These are phyloP conservation scores for Volucella bombylans DNA, from an alignment of 2,888 invertebrate species.

Conservation along the genomic window DNA sequence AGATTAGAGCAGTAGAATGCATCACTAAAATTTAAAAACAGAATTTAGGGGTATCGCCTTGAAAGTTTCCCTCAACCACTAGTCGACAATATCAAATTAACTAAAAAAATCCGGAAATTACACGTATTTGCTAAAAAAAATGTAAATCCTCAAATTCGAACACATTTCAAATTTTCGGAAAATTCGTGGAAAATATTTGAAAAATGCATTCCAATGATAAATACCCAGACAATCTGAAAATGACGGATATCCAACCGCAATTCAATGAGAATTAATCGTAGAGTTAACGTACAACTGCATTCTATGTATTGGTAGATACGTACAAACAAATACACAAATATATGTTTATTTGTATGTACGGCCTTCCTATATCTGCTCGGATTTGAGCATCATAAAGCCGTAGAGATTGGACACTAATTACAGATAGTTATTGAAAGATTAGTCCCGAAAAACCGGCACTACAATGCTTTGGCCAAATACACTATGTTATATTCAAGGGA, in stretches of 20 bases:
- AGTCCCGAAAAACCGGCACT: constrained; percentile 44
- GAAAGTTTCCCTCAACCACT: too few species aligned
- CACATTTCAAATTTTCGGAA: neutral
- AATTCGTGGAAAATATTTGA: constrained; percentile 2
- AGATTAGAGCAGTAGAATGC: too few species aligned
- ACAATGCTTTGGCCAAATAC: constrained; percentile 5
- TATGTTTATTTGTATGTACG: too few species aligned
- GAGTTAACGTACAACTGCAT: constrained; percentile 62
- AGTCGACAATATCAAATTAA: too few species aligned
- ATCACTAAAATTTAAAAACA: too few species aligned
- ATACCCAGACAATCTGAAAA: neutral
- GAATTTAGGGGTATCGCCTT: too few species aligned
- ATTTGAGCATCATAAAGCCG: neutral
- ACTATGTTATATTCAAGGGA: neutral
- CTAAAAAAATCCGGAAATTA: too few species aligned
- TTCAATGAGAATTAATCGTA: constrained; percentile 68
- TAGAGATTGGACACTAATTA: constrained; percentile 59
- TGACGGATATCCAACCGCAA: constrained; percentile 53
- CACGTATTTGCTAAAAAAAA: too few species aligned
- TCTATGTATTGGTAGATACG: constrained; percentile 5
- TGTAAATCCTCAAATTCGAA: neutral
- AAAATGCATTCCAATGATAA: constrained; percentile 36
- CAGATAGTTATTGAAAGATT: constrained; percentile 60
- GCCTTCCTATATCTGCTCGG: too few species aligned
- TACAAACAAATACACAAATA: neutral